Percentiles rank a stretch among this genome's conserved stretches.
Conservation (phyloP, 2,888 invertebrate genomes). For the Rhamnusium bicolor region DNA sequence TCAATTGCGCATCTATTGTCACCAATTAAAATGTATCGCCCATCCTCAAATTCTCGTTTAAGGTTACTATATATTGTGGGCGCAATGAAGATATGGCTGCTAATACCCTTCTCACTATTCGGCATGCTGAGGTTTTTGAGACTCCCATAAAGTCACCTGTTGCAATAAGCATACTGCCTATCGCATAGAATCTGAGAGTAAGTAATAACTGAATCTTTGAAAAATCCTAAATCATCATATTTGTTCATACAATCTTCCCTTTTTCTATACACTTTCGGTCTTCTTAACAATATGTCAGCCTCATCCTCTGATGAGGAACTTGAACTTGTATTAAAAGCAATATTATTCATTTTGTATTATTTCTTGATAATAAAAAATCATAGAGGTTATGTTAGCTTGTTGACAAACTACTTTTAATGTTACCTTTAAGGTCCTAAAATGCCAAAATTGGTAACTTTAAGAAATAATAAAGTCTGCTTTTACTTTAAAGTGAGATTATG, state of each 20-base stretch:
- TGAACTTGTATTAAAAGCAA: background rate
- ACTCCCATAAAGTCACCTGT: too few relatives aligned
- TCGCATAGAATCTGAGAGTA: too few relatives aligned
- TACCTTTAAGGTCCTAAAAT: too few relatives aligned
- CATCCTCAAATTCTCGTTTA: background rate
- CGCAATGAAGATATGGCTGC: constrained; percentile 2
- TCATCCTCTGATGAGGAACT: background rate
- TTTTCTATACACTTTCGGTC: too few relatives aligned
- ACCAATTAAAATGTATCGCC: background rate
- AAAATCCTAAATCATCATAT: background rate
- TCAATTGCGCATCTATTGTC: too few relatives aligned
- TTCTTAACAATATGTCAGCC: background rate
- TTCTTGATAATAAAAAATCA: background rate
- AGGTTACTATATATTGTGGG: background rate
- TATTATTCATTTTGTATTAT: background rate
- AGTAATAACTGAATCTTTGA: background rate
- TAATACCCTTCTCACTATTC: too few relatives aligned
- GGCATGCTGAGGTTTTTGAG: too few relatives aligned
- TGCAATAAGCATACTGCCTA: background rate
- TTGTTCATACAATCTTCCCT: background rate
- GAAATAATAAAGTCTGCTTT: too few relatives aligned
- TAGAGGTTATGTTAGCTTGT: too few relatives aligned
- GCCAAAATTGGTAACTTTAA: too few relatives aligned
- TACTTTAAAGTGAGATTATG: too few relatives aligned
- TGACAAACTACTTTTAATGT: too few relatives aligned